These are phyloP conservation scores for Nasonovia ribisnigri DNA, from an alignment of 2,888 invertebrate species.

Conservation along the genomic window DNA sequence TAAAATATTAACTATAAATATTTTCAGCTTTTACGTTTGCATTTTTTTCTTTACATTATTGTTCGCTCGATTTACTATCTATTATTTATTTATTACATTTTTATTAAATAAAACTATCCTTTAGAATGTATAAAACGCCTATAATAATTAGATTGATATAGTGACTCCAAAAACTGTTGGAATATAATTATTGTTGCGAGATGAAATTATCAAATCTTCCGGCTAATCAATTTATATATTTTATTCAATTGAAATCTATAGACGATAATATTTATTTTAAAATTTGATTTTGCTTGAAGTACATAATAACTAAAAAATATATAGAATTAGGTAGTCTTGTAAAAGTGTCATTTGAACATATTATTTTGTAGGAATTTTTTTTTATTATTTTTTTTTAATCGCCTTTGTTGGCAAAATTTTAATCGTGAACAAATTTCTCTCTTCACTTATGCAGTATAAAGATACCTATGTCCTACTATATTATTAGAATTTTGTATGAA, in stretches of 20 bases:
- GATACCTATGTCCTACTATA: neutral
- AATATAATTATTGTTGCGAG: neutral
- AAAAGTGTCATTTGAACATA: neutral
- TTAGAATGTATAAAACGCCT: neutral
- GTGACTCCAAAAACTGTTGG: neutral
- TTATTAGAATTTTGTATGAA: neutral
- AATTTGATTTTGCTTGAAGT: neutral
- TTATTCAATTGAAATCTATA: neutral
- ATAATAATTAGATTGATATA: slow-evolving; percentile 33
- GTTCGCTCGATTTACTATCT: neutral
- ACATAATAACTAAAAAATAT: neutral
- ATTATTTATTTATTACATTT: no score
- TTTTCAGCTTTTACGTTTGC: neutral
- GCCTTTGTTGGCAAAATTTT: neutral
- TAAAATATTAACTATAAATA: slow-evolving; percentile 44
- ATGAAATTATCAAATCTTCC: neutral
- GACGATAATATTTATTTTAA: neutral
- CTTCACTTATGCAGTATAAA: neutral
- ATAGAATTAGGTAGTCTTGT: neutral
- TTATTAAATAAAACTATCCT: slow-evolving; percentile 25
- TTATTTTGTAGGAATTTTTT: neutral
- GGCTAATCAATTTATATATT: neutral
- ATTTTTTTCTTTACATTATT: neutral
- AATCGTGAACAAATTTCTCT: neutral
- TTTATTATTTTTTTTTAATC: neutral